Evolutionary conservation across 2,797 vertebrate genomes (phyloP).

Genomic region (Phaenicophaeus curvirostris): DNA sequence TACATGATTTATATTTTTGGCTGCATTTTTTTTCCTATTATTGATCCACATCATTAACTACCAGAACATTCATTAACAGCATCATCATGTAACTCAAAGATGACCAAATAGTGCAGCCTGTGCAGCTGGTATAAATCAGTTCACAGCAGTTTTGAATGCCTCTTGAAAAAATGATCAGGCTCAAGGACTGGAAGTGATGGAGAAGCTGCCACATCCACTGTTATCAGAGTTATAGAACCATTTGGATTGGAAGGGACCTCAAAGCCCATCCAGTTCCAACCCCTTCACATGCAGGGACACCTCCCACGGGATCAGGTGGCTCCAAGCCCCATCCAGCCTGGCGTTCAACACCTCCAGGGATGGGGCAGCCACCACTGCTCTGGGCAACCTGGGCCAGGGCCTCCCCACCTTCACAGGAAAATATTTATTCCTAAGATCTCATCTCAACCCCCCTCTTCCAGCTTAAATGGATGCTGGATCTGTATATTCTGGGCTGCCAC

Average conservation of each 20-base stretch:
- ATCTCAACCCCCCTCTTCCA: too few relatives aligned
- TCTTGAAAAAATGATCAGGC: not conserved
- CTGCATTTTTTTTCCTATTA: not conserved
- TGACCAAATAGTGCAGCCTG: not conserved
- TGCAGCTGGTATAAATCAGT: not conserved
- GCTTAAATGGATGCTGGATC: not conserved
- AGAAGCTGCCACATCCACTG: not conserved
- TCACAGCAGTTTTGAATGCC: not conserved
- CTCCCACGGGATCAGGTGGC: too few relatives aligned
- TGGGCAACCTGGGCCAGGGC: too few relatives aligned
- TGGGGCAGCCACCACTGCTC: too few relatives aligned
- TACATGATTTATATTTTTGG: conserved; percentile 2
- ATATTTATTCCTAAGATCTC: too few relatives aligned
- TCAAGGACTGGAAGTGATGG: not conserved
- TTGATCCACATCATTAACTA: conserved; percentile 1
- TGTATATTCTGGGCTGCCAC: fast-evolving
- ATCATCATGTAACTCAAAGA: not conserved
- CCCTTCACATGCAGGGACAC: too few relatives aligned
- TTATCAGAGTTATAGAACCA: not conserved
- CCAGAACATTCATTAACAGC: not conserved
- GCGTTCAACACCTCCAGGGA: too few relatives aligned
- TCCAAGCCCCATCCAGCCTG: too few relatives aligned
- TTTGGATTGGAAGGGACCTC: too few relatives aligned
- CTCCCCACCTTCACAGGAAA: too few relatives aligned
- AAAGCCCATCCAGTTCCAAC: too few relatives aligned